Base-by-base conservation (phyloP, 2,888 invertebrate genomes). In the Dichetophora obliterata region DNA sequence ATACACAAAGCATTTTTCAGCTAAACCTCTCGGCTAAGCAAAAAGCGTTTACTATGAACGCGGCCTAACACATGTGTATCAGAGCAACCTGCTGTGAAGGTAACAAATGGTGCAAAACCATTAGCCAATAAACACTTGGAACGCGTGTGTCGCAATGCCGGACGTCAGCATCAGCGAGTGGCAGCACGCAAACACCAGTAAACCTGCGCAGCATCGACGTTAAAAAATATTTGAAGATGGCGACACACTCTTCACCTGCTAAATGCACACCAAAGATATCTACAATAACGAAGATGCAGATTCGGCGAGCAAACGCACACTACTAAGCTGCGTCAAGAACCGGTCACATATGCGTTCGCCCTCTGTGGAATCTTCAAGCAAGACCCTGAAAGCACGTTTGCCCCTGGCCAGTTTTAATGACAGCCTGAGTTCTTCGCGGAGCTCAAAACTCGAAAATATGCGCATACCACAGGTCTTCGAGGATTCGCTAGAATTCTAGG, bases 251-350 rank as follows among this genome's bases (percentile, higher is more conserved):
- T 14, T 69, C 78, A 9, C 27, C 77, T 50, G 82, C 80, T 0
- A 81, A 81, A 4, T 80, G 77, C 5, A 83, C 82, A 2, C 79
- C 84, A 1, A 82, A 80, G 22, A 78, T 74, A 24, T 66, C 5
- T 31, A 59, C 22, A 65, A 73, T 24, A 16, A 31, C 65, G 61
- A 61, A 4, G 11, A 19, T 0, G 2, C 4, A 16, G 52, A 19
- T 37, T 50, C 63, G 19, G 76, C 61, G 11, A 50, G 14, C 5
- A 85, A 83, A 65, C 85, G 88, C 11, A 88, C 88, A 0, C 88
- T 88, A 0, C 82, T 88, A 0, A 81, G 88, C 48, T 86, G 88
- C 52, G 84, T 88, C 0, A 86, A 83, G 43, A 88, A 87, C 80
- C 84, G 85, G 0, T 43, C 81, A 0, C 83, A 86, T 57, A 61